A percentile compares a stretch with the other conserved stretches of the same genome.
Conservation (phyloP, 2,888 invertebrate genomes). For the Drosophila borealis region DNA sequence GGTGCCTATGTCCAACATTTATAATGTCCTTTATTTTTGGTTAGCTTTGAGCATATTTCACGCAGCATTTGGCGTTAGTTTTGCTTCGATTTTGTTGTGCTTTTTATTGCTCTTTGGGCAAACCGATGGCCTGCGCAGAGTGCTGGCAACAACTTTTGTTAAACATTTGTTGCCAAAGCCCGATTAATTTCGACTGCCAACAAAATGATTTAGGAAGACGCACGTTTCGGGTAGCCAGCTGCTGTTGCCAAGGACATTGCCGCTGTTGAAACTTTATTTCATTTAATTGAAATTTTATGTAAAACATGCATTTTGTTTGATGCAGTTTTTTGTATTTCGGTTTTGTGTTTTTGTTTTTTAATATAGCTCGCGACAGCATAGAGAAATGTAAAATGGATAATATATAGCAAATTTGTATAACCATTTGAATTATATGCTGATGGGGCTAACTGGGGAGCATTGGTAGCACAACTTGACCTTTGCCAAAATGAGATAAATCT, state of each 20-base stretch:
- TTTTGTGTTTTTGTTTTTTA: conserved; percentile 1
- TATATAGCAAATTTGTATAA: conserved; percentile 75
- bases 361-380: conserved; percentile 41
- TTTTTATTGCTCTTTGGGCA: conserved; percentile 63
- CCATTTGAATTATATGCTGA: conserved; percentile 57
- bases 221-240: conserved; percentile 52
- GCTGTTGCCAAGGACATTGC: conserved; percentile 62
- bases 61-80: conserved; percentile 27
- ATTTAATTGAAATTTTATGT: conserved; percentile 80
- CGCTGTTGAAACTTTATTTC: conserved; percentile 63
- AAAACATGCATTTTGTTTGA: conserved; percentile 73
- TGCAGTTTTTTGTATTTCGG: conserved; percentile 45
- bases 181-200: conserved; percentile 76
- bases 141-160: conserved; percentile 70
- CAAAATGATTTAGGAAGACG: conserved; percentile 73
- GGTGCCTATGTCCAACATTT: not conserved
- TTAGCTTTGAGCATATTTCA: conserved; percentile 13
- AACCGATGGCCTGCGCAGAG: conserved; percentile 61
- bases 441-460: conserved; percentile 13
- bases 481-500: conserved; percentile 70
- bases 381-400: conserved; percentile 52
- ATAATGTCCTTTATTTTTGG: conserved; percentile 9
- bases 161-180: conserved; percentile 68
- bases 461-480: conserved; percentile 62
- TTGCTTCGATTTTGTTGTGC: conserved; percentile 39